Conservation (phyloP, 2,797 vertebrate species). For the Tenualosa ilisha region DNA sequence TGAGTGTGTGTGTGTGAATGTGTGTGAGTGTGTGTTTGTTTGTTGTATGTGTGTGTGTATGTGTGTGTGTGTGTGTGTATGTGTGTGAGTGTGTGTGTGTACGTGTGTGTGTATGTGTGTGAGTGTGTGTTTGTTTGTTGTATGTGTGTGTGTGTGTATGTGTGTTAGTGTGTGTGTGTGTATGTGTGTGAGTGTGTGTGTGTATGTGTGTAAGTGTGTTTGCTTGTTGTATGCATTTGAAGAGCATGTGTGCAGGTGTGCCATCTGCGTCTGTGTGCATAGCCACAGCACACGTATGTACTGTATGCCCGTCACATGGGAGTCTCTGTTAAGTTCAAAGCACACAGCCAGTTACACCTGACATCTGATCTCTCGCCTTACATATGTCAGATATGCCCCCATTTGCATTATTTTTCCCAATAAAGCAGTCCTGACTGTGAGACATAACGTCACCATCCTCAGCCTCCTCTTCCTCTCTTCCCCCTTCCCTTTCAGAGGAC, state of each 20-base stretch:
- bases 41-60: background rate
- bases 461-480: background rate
- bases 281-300: background rate
- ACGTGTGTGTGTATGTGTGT: no score
- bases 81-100: no score
- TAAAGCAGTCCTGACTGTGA: background rate
- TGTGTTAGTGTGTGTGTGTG: background rate
- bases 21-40: no score
- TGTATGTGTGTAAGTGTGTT: background rate
- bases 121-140: no score
- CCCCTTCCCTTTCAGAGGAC: background rate
- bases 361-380: background rate
- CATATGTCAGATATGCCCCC: background rate
- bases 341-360: background rate
- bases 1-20: background rate
- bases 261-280: no score
- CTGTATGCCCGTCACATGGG: background rate
- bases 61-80: background rate
- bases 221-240: constrained; percentile 8
- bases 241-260: no score
- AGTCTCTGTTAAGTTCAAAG: background rate
- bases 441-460: background rate
- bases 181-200: no score
- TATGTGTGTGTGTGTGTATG: background rate
- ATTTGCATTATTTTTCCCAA: background rate